Evolutionary conservation across 2,888 invertebrate genomes (phyloP).

Genomic region (Uropetala carovei): DNA sequence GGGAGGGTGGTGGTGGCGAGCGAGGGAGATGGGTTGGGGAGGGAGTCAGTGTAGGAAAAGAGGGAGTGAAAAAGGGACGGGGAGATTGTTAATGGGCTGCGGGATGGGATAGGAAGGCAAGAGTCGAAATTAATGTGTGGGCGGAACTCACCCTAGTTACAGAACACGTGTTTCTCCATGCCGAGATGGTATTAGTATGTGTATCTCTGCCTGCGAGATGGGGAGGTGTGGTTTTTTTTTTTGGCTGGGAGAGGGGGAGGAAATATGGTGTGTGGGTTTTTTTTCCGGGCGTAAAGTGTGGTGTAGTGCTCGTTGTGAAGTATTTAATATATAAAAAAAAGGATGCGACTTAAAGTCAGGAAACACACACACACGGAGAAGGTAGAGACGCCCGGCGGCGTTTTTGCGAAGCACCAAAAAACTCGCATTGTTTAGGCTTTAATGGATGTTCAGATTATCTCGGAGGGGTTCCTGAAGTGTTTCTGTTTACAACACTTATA

Average conservation of each 20-base stretch:
- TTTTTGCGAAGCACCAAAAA: slow-evolving; percentile 36
- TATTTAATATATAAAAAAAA: neutral
- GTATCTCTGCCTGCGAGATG: neutral
- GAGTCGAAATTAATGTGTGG: slow-evolving; percentile 39
- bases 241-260: neutral
- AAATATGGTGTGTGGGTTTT: neutral
- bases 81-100: slow-evolving; percentile 20
- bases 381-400: neutral
- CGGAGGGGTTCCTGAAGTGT: neutral
- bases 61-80: neutral
- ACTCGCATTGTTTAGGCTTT: slow-evolving; percentile 18
- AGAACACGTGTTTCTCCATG: slow-evolving; percentile 18
- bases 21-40: neutral
- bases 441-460: slow-evolving; percentile 53
- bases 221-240: neutral
- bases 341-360: neutral
- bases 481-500: neutral
- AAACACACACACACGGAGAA: neutral
- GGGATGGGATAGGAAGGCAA: neutral
- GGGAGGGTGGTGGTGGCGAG: neutral
- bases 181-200: neutral
- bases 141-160: neutral
- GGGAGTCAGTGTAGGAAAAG: neutral
- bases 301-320: slow-evolving; percentile 21
- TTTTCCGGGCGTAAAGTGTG: neutral